Conservation (phyloP, 2,113 vertebrate genomes). For the Brachypteracias leptosomus region DNA sequence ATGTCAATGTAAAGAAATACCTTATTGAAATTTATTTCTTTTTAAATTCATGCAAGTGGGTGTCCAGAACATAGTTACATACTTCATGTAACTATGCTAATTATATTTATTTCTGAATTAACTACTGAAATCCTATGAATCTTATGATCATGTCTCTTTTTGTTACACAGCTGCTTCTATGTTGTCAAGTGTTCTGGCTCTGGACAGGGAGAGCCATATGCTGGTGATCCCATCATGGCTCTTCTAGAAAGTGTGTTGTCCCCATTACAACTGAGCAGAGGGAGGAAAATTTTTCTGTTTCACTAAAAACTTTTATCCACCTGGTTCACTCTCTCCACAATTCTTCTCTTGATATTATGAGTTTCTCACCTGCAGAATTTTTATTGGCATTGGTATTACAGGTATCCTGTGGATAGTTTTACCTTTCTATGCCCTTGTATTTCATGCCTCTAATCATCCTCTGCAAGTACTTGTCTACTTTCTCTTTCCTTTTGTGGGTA, state of each 20-base stretch:
- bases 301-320: background rate
- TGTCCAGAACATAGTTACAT: background rate
- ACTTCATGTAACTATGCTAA: background rate
- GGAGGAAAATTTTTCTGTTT: background rate
- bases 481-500: background rate
- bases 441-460: background rate
- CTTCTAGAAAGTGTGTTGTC: background rate
- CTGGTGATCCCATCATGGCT: rapidly evolving
- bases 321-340: background rate
- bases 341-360: background rate
- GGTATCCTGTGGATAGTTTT: background rate
- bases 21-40: background rate
- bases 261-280: background rate
- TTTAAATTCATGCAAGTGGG: background rate
- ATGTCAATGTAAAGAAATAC: background rate
- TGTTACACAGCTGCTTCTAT: background rate
- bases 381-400: background rate
- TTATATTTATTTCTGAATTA: background rate
- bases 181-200: background rate
- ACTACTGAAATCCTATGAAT: background rate
- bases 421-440: background rate
- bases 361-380: background rate
- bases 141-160: background rate
- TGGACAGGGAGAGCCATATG: background rate
- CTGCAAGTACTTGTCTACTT: background rate